Evolutionary conservation across 1,140 invertebrate genomes (phyloP).

Genomic region (Meloidogyne floridensis): DNA sequence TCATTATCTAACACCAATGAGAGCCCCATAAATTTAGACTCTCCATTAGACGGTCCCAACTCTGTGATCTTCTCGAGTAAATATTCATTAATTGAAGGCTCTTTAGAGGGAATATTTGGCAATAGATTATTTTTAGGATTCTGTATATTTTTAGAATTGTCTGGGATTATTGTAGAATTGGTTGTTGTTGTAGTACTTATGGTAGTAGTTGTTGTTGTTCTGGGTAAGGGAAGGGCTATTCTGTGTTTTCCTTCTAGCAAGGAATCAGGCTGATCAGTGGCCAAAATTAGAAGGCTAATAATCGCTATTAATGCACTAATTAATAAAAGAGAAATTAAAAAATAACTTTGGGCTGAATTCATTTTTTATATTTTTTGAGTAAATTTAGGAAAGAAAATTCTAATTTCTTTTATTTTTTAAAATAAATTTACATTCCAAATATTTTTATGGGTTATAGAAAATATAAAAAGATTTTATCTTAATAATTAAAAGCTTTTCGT

Average conservation of each 20-base stretch:
- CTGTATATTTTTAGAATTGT: neutral
- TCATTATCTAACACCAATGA: neutral
- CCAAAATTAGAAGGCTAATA: constrained; percentile 18
- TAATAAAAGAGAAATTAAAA: constrained; percentile 25
- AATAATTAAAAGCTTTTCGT: too few species aligned
- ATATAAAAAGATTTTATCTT: too few species aligned
- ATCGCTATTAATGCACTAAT: constrained; percentile 29
- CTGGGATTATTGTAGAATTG: neutral
- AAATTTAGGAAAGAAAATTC: neutral
- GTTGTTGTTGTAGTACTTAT: neutral
- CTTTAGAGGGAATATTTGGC: neutral
- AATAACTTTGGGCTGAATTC: constrained; percentile 23
- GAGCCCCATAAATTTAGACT: constrained; percentile 24
- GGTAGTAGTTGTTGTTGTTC: neutral
- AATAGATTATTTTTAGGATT: neutral
- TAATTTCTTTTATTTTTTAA: too few species aligned
- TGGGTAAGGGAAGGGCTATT: neutral
- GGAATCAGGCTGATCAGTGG: constrained; percentile 27
- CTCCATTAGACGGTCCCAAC: constrained; percentile 25
- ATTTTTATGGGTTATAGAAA: too few species aligned
- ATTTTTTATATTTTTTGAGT: neutral
- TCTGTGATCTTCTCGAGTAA: constrained; percentile 17
- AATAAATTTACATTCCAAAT: too few species aligned
- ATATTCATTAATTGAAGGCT: constrained; percentile 16
- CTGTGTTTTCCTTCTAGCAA: constrained; percentile 12